A percentile compares a stretch with the other conserved stretches of the same genome.
These are phyloP conservation scores for Trypoxylus dichotomus DNA, from an alignment of 1,140 invertebrate species.

Conservation along the genomic window DNA sequence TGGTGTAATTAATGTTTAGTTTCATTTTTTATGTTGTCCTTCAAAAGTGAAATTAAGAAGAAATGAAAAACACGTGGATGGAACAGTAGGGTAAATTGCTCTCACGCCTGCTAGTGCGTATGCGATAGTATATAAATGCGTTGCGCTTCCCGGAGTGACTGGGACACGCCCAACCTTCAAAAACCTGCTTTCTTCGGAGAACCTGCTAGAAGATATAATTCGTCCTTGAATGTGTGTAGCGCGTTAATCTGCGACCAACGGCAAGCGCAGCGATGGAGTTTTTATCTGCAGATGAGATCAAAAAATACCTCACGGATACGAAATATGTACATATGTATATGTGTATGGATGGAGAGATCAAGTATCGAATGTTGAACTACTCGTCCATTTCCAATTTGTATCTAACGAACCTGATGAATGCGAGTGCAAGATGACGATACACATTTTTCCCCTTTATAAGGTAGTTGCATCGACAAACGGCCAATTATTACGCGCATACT, in stretches of 20 bases:
- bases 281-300: neutral
- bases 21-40: constrained; percentile 3
- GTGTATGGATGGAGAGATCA: neutral
- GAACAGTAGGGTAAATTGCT: neutral
- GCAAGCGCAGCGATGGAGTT: neutral
- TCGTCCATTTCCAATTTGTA: neutral
- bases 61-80: constrained; percentile 17
- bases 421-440: neutral
- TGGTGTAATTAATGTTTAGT: neutral
- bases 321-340: neutral
- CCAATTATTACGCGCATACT: too few relatives aligned
- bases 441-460: too few relatives aligned
- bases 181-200: constrained; percentile 18
- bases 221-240: constrained; percentile 5
- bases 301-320: neutral
- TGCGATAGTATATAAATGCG: neutral
- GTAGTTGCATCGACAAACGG: too few relatives aligned
- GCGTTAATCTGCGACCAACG: neutral
- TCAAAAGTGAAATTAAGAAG: constrained; percentile 19
- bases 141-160: neutral
- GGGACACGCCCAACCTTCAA: neutral
- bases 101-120: neutral
- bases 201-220: constrained; percentile 12
- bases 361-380: neutral
- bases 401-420: neutral